These are phyloP conservation scores for Laodelphax striatellus DNA, from an alignment of 1,140 invertebrate genomes.

Conservation along the genomic window DNA sequence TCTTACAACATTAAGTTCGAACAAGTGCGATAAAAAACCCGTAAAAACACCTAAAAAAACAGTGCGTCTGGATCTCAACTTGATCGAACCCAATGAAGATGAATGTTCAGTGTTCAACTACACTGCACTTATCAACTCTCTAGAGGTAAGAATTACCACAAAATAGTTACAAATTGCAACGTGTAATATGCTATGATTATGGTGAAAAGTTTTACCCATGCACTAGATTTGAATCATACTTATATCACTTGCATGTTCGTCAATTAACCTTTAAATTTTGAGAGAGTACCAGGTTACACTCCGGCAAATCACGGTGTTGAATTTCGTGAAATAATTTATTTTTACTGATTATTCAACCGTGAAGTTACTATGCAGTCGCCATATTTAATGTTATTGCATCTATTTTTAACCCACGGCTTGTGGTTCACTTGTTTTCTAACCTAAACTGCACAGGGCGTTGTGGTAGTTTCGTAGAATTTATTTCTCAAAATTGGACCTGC, in stretches of 20 bases:
- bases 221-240: no score
- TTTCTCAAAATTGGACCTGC: background rate
- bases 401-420: background rate
- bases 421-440: background rate
- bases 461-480: background rate
- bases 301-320: no score
- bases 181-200: no score
- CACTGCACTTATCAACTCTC: constrained; percentile 43
- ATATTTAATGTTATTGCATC: background rate
- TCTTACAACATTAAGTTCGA: constrained; percentile 32
- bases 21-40: constrained; percentile 33
- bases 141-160: constrained; percentile 39
- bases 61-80: constrained; percentile 42
- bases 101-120: constrained; percentile 53
- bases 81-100: constrained; percentile 49
- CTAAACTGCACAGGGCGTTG: background rate
- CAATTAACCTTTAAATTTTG: no score
- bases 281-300: no score
- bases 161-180: constrained; percentile 5
- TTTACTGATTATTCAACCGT: no score
- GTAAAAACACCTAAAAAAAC: constrained; percentile 37
- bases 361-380: background rate
- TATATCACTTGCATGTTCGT: no score
- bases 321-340: no score
- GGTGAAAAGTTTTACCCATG: no score